Percentiles rank a stretch among this genome's conserved stretches.
These are phyloP conservation scores for Drosophila nigrodunni DNA, from an alignment of 1,140 invertebrate species.

Conservation along the genomic window DNA sequence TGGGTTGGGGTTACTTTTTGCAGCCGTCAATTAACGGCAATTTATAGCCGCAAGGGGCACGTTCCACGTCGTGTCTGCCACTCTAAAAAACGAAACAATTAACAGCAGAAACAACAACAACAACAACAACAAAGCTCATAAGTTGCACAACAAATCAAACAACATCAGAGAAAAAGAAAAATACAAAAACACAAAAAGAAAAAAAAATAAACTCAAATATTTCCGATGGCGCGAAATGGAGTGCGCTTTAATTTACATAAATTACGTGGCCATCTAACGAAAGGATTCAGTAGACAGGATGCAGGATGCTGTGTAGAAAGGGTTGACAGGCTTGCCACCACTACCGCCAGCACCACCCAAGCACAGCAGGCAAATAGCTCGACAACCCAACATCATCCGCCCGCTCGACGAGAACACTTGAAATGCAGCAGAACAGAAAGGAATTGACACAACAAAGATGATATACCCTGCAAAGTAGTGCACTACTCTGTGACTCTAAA, in stretches of 20 bases:
- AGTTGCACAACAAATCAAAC: conserved; percentile 77
- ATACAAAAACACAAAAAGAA: conserved; percentile 14
- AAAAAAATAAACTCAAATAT: conserved; percentile 47
- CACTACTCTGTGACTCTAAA: background rate
- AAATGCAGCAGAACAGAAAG: background rate
- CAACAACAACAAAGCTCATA: conserved; percentile 30
- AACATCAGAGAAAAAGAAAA: conserved; percentile 49
- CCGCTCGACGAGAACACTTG: conserved; percentile 37
- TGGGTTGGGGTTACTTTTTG: background rate
- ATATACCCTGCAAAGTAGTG: background rate
- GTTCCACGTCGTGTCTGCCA: conserved; percentile 25
- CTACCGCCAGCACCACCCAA: conserved; percentile 7
- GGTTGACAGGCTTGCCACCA: conserved; percentile 59
- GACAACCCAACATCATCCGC: conserved; percentile 12
- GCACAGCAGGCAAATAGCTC: background rate
- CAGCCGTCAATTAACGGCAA: conserved; percentile 76
- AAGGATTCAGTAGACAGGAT: conserved; percentile 18
- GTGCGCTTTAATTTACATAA: conserved; percentile 82
- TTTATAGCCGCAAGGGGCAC: conserved; percentile 67
- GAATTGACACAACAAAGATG: background rate
- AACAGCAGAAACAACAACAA: conserved; percentile 41
- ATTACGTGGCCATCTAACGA: conserved; percentile 50
- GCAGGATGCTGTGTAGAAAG: conserved; percentile 31
- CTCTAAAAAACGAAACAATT: conserved; percentile 69
- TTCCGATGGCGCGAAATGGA: conserved; percentile 78